phyloP scores from a whole-genome alignment of 1,140 invertebrate species.

The Drosophila sucinea region DNA sequence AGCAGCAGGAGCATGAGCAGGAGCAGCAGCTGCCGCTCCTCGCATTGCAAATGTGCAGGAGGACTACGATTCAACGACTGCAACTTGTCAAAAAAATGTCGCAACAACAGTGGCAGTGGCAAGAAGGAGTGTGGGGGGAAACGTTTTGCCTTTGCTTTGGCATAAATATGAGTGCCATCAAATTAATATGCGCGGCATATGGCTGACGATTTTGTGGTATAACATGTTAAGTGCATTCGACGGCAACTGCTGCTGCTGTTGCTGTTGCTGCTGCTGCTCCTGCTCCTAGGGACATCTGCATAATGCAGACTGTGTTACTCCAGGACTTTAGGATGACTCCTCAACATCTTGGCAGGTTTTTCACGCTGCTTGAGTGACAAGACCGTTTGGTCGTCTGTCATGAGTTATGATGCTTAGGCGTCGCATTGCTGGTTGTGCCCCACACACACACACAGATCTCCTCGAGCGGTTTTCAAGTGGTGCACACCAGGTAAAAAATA shows the following conservation, averaged over 20 bases:
- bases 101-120: constrained; percentile 43
- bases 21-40: constrained; percentile 39
- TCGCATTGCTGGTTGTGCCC: constrained; percentile 49
- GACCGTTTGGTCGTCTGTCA: constrained; percentile 41
- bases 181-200: constrained; percentile 81
- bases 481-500: not conserved
- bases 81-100: constrained; percentile 79
- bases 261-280: not conserved
- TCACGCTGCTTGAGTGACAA: constrained; percentile 71
- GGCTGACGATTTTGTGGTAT: constrained; percentile 80
- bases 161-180: constrained; percentile 81
- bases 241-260: constrained; percentile 35
- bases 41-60: constrained; percentile 51
- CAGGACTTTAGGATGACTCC: constrained; percentile 46
- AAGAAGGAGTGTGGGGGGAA: constrained; percentile 10
- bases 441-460: constrained; percentile 23
- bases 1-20: constrained; percentile 53
- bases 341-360: constrained; percentile 68
- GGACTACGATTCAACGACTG: constrained; percentile 39
- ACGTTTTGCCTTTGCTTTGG: constrained; percentile 67
- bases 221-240: constrained; percentile 79
- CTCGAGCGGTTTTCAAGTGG: constrained; percentile 51
- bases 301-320: constrained; percentile 54
- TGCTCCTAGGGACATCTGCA: constrained; percentile 51
- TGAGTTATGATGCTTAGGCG: constrained; percentile 76